Base-by-base conservation (phyloP, 2,113 vertebrate species). In the Stegastes partitus region DNA sequence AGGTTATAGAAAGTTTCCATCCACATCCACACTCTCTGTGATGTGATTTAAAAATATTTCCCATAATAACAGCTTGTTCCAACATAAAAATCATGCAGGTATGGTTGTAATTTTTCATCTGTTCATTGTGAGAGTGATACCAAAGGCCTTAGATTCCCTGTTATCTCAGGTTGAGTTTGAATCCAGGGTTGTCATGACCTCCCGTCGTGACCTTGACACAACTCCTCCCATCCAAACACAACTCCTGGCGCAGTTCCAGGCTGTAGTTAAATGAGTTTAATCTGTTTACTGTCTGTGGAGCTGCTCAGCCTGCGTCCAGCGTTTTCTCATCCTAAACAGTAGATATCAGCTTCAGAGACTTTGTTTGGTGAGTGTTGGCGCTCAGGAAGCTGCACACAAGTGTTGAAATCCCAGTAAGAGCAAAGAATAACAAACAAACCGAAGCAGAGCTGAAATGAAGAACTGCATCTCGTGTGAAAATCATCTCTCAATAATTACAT, bases 401-500 rank as follows among this genome's bases (percentile, higher is more conserved):
- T 68, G 45, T 51, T 81, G 21, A 80, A 80, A 82, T 55, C 74
- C 68, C 75, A 50, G 37, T 4, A 8, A 54, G 44, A 26, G 55
- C 4, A 53, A 50, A 61, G 47, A 77, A 62, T 2, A 19, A 14
- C 68, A 91, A 72, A 77, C 59, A 77, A 81, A 58, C 25, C 1
- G 1, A 26, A 11, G 14, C 14, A 12, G n/a, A 7, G 3, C 25
- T 61, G 37, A 22, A 22, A 51, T 22, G 10, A n/a, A 53, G n/a
- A n/a, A n/a, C n/a, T n/a, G n/a, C n/a, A n/a, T n/a, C n/a, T n/a
- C n/a, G n/a, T n/a, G n/a, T n/a, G n/a, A n/a, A n/a, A n/a, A n/a
- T n/a, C 26, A 28, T 5, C 26, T 28, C 6, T 34, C 31, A 34
- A 34, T 34, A 34, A 10, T 10, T 34, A 9, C 8, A 8, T 9